These are phyloP conservation scores for Leptinotarsa lineolata DNA, from an alignment of 1,140 invertebrate species.

Conservation along the genomic window DNA sequence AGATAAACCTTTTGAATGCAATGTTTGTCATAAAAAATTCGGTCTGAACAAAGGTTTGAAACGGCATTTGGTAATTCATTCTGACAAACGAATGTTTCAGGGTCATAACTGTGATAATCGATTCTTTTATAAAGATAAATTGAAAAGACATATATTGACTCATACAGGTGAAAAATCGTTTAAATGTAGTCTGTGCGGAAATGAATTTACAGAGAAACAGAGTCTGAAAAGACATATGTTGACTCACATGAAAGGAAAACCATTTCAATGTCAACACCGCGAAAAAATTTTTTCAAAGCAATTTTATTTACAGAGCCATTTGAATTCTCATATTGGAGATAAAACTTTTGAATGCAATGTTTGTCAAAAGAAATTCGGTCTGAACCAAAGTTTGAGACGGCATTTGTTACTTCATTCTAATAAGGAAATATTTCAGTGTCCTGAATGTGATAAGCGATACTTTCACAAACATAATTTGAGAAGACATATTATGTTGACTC, in stretches of 20 bases:
- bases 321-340: conserved; percentile 66
- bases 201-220: background rate
- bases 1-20: conserved; percentile 4
- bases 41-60: background rate
- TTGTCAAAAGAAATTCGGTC: conserved; percentile 63
- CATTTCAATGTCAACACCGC: background rate
- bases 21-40: conserved; percentile 16
- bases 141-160: too few species aligned
- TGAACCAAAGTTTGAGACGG: conserved; percentile 59
- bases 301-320: background rate
- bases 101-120: too few species aligned
- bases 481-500: too few species aligned
- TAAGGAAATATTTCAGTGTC: too few species aligned
- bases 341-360: conserved; percentile 69
- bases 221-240: background rate
- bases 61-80: conserved; percentile 9
- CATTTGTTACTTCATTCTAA: too few species aligned
- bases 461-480: too few species aligned
- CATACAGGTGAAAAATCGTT: background rate
- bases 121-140: background rate
- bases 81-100: too few species aligned
- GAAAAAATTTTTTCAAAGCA: background rate
- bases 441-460: too few species aligned
- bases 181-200: background rate
- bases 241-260: background rate